Evolutionary conservation across 2,113 vertebrate genomes (phyloP).

Genomic region (Eolophus roseicapilla): DNA sequence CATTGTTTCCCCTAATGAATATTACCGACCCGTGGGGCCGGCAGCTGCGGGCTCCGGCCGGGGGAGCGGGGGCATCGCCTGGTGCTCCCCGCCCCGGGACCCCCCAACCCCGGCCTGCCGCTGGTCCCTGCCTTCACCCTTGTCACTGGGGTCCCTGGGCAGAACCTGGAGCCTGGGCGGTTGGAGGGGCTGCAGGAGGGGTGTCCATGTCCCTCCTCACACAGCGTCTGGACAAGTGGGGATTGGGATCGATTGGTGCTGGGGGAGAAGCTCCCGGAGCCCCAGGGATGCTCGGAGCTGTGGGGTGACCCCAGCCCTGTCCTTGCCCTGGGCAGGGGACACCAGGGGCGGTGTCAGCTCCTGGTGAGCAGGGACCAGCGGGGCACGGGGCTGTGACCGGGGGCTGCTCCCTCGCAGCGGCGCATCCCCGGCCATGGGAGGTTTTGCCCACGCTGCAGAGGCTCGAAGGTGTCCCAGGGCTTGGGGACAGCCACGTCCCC

Average conservation of each 20-base stretch:
- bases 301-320: neutral
- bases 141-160: neutral
- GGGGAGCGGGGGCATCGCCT: neutral
- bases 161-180: neutral
- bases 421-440: neutral
- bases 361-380: neutral
- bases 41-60: slow-evolving; percentile 44
- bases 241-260: neutral
- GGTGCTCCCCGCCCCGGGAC: neutral
- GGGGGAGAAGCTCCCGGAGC: neutral
- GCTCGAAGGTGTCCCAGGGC: neutral
- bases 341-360: neutral
- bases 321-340: neutral
- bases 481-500: neutral
- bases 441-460: neutral
- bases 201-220: neutral
- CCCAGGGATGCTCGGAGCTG: neutral
- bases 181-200: fast-evolving
- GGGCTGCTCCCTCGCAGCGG: neutral
- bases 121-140: neutral
- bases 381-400: fast-evolving
- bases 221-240: fast-evolving
- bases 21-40: slow-evolving; percentile 19
- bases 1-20: slow-evolving; percentile 61
- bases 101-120: neutral